Evolutionary conservation across 1,140 invertebrate genomes (phyloP), one percentile per base, ranked within the genome.

Genomic region (Camponotus vicinus): DNA sequence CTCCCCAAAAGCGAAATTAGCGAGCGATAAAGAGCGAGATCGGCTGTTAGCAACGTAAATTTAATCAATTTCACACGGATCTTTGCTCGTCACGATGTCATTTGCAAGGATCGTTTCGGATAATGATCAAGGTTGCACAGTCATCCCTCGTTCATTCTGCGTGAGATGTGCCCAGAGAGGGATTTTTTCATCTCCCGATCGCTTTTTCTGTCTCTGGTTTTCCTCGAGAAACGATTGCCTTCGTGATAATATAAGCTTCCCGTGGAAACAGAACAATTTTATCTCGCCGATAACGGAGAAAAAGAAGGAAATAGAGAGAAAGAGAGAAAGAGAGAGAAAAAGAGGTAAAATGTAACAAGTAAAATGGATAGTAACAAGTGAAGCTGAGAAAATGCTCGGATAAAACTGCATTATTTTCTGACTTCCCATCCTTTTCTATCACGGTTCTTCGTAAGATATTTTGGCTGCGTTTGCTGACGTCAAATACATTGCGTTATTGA

Each of bases 61-160:
- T 70, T 80, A 80, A 80, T 80, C 78, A 80, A 80, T 80, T 55
- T 80, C 37, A 37, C 37, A 6, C 78, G 78, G n/a, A 67, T n/a
- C 45, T 40, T 55, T 66, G 66, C 66, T 57, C 78, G 45, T 80
- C 77, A 80, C 37, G 49, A 70, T 66, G 78, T 70, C 78, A 52
- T 80, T 80, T 70, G 64, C 64, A 45, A 80, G 34, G 11, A 67
- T 67, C 76, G 61, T 79, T 79, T 79, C 76, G 61, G 42, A 80
- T 80, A 80, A 80, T 57, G 78, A 80, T 57, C 78, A 32, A 59
- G 45, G 59, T 69, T 69, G 52, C 66, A 42, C 27, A 32, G 49
- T 57, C 45, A 57, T 69, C 13, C 11, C 15, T 13, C 6, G 42
- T 27, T 70, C 27, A 15, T 34, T 13, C 18, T 7, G 13, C 18